phyloP scores from a whole-genome alignment of 2,113 vertebrate genomes.

The Tachysurus fulvidraco region DNA sequence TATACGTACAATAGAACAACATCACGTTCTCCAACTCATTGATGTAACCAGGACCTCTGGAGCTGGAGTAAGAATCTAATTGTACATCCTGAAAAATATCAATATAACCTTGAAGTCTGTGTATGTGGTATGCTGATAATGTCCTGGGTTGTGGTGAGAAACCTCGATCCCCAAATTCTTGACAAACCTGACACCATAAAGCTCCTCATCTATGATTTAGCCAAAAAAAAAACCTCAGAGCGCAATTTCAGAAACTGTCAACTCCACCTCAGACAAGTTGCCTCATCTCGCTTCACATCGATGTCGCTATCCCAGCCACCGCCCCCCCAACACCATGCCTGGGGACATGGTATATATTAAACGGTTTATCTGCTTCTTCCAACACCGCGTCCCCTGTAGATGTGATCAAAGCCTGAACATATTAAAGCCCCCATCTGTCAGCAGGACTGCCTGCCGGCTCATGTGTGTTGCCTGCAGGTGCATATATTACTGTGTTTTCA shows the following conservation, averaged over 20 bases:
- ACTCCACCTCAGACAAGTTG: slow-evolving; percentile 47
- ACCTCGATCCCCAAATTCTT: neutral
- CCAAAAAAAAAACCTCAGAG: slow-evolving; percentile 11
- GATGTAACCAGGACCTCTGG: neutral
- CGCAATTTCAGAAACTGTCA: slow-evolving; percentile 62
- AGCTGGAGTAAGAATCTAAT: neutral
- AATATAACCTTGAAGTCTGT: too few species aligned
- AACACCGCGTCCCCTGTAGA: slow-evolving; percentile 42
- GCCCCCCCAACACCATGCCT: slow-evolving; percentile 4
- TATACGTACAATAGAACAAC: neutral
- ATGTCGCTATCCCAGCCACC: slow-evolving; percentile 23
- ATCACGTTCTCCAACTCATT: neutral
- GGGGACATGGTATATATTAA: slow-evolving; percentile 60
- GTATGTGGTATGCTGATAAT: neutral
- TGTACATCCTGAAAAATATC: neutral
- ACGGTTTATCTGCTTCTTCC: slow-evolving; percentile 55
- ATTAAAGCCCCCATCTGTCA: slow-evolving; percentile 51
- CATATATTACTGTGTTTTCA: slow-evolving; percentile 40
- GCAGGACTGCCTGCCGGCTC: slow-evolving; percentile 28
- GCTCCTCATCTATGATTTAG: slow-evolving; percentile 5
- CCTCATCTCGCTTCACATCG: slow-evolving; percentile 46
- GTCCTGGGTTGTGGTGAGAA: neutral
- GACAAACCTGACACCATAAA: slow-evolving; percentile 27
- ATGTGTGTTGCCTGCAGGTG: slow-evolving; percentile 18
- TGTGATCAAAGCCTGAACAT: slow-evolving; percentile 50